Evolutionary conservation across 2,888 invertebrate species (phyloP).

Genomic region (Nomada goodeniana): DNA sequence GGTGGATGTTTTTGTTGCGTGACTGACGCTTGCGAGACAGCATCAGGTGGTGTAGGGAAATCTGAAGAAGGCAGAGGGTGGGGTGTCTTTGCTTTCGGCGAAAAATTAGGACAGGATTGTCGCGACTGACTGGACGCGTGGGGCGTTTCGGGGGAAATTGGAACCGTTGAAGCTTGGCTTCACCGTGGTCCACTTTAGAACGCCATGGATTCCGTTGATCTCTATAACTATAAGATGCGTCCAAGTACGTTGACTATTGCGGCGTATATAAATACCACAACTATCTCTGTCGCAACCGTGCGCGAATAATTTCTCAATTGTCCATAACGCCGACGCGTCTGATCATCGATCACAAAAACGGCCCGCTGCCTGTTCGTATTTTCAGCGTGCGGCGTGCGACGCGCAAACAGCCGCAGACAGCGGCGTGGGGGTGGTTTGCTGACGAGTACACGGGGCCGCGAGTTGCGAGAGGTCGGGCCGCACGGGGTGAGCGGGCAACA

Average conservation of each 20-base stretch:
- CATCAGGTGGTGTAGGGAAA: background rate
- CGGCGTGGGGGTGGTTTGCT: background rate
- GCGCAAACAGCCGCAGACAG: background rate
- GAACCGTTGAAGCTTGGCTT: too few relatives aligned
- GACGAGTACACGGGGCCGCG: constrained; percentile 28
- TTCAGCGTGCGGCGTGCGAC: background rate
- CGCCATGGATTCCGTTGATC: too few relatives aligned
- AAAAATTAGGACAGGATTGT: background rate
- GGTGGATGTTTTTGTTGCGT: constrained; percentile 21
- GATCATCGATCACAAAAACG: background rate
- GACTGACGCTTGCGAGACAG: constrained; percentile 3
- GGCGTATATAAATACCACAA: too few relatives aligned
- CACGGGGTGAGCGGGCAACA: constrained; percentile 31
- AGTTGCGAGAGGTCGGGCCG: background rate
- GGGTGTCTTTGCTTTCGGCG: background rate
- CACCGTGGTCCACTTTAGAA: too few relatives aligned
- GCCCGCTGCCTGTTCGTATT: background rate
- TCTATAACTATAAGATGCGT: too few relatives aligned
- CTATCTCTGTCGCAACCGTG: too few relatives aligned
- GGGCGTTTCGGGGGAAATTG: background rate
- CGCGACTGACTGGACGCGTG: background rate
- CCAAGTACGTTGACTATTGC: too few relatives aligned
- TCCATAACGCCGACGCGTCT: background rate
- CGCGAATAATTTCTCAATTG: too few relatives aligned
- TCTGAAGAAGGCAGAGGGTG: background rate